phyloP scores from a whole-genome alignment of 2,888 invertebrate genomes.

The Rapana venosa region DNA sequence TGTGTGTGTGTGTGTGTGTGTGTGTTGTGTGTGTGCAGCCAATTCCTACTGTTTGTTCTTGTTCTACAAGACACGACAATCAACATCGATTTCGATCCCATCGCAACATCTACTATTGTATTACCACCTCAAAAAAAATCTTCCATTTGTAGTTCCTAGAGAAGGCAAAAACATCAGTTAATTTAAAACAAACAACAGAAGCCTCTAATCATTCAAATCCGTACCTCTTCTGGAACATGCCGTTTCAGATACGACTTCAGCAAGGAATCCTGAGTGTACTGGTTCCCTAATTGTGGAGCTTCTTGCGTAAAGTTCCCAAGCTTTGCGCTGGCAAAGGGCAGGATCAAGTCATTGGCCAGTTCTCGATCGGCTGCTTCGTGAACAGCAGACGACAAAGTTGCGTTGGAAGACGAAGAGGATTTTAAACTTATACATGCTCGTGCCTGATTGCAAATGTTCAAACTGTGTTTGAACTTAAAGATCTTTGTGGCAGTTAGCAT shows the following conservation, averaged over 20 bases:
- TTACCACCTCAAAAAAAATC: no score
- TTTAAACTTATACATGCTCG: slow-evolving; percentile 5
- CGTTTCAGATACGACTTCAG: slow-evolving; percentile 76
- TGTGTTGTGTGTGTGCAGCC: slow-evolving; percentile 2
- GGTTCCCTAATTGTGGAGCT: slow-evolving; percentile 77
- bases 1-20: slow-evolving; percentile 7
- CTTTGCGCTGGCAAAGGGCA: slow-evolving; percentile 66
- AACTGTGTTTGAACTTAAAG: not conserved
- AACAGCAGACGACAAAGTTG: not conserved
- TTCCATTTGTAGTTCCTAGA: no score
- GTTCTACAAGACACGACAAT: no score
- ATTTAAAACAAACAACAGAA: no score
- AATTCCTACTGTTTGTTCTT: no score
- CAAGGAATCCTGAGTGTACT: slow-evolving; percentile 76
- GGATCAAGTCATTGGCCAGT: slow-evolving; percentile 1
- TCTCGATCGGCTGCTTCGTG: slow-evolving; percentile 28
- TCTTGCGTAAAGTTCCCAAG: slow-evolving; percentile 78
- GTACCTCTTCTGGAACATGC: slow-evolving; percentile 76
- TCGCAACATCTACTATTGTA: no score
- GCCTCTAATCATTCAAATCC: not conserved
- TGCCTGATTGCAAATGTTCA: not conserved
- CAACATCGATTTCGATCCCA: no score
- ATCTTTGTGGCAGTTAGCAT: slow-evolving; percentile 10
- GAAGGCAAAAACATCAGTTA: no score
- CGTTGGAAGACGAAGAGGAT: not conserved